These are phyloP conservation scores for Sylvilagus floridanus DNA, from an alignment of 2,797 vertebrate species.

Conservation along the genomic window DNA sequence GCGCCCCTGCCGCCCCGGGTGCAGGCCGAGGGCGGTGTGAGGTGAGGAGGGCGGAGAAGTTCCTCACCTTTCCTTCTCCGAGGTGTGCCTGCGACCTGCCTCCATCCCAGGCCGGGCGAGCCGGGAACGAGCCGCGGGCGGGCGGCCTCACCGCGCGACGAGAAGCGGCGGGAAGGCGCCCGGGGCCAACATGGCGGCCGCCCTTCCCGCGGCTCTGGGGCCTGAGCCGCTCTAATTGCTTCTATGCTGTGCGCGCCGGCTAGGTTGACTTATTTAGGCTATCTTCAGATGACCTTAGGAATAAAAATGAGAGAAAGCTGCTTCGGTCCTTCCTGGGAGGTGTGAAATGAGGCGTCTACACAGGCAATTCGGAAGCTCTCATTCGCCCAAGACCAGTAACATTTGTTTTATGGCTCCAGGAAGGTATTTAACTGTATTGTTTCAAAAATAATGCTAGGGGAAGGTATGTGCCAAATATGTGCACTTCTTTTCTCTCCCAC, in stretches of 20 bases:
- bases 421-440: background rate
- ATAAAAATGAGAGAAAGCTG: conserved; percentile 19
- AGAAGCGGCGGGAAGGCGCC: background rate
- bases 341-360: background rate
- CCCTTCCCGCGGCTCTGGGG: no score
- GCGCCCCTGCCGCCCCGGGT: no score
- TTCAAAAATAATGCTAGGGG: background rate
- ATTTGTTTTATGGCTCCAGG: background rate
- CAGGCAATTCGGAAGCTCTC: background rate
- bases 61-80: background rate
- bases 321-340: background rate
- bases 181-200: background rate
- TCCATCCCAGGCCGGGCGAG: background rate
- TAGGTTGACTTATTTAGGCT: conserved; percentile 12
- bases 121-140: no score
- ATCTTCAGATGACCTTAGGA: background rate
- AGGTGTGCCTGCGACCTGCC: background rate
- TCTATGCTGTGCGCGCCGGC: background rate
- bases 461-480: conserved; percentile 13
- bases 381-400: background rate
- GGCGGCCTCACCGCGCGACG: background rate
- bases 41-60: background rate
- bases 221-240: background rate
- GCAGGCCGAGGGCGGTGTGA: background rate
- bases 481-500: background rate